Conservation (phyloP, 2,797 vertebrate species). For the Halcyon leucocephala region DNA sequence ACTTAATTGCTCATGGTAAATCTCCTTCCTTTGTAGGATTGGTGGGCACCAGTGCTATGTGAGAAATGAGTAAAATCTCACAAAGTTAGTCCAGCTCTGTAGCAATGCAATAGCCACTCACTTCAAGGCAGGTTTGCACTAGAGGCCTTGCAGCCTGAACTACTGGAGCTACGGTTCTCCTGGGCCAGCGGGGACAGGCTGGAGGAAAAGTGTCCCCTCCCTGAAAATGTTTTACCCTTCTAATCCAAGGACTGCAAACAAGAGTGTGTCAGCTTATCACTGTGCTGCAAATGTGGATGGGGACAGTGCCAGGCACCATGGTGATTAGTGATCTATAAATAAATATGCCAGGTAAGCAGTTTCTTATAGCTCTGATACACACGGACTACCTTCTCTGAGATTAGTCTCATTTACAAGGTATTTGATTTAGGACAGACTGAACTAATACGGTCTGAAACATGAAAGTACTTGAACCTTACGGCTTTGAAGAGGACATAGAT, state of each 20-base stretch:
- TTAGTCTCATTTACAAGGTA: neutral
- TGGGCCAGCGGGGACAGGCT: neutral
- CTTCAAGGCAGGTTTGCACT: neutral
- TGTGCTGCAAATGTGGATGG: neutral
- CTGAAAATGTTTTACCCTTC: neutral
- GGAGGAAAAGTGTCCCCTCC: neutral
- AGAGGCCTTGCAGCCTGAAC: neutral
- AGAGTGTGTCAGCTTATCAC: neutral
- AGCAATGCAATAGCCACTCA: neutral
- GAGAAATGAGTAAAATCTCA: neutral
- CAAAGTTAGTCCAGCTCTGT: neutral
- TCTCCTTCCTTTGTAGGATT: neutral
- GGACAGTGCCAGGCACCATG: neutral
- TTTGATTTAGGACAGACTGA: neutral
- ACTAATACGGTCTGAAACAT: neutral
- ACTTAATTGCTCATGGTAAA: neutral
- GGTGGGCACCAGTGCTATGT: neutral
- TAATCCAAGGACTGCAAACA: neutral
- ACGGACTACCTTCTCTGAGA: neutral
- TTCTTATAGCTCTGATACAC: neutral
- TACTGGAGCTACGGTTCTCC: neutral
- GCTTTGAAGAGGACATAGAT: neutral
- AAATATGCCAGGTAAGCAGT: slow-evolving; percentile 1
- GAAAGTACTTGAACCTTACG: neutral
- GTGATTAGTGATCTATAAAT: slow-evolving; percentile 16